Evolutionary conservation across 2,888 invertebrate genomes (phyloP).

Genomic region (Gymnosoma rotundatum): DNA sequence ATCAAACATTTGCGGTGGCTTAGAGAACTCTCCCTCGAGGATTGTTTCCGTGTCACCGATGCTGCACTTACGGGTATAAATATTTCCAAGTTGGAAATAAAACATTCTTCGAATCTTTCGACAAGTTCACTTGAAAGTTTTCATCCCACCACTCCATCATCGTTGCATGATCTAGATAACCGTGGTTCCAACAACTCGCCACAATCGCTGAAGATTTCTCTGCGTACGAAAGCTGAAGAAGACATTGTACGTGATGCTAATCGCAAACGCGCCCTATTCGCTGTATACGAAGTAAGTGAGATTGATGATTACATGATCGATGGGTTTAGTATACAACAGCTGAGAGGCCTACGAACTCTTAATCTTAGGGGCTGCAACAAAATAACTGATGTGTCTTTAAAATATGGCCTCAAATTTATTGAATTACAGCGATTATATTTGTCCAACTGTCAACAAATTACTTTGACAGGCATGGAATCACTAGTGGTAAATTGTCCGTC

Average conservation of each 20-base stretch:
- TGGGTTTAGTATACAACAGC: slow-evolving; percentile 83
- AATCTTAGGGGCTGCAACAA: slow-evolving; percentile 87
- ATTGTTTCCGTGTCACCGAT: slow-evolving; percentile 85
- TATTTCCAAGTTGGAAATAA: slow-evolving; percentile 73
- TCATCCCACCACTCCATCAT: slow-evolving; percentile 70
- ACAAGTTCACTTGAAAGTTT: slow-evolving; percentile 74
- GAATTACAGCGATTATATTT: slow-evolving; percentile 86
- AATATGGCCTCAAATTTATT: slow-evolving; percentile 86
- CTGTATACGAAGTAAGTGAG: slow-evolving; percentile 84
- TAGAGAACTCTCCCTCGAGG: slow-evolving; percentile 85
- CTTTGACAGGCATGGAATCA: slow-evolving; percentile 85
- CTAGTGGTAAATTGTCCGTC: slow-evolving; percentile 87
- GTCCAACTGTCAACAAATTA: slow-evolving; percentile 88
- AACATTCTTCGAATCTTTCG: slow-evolving; percentile 67
- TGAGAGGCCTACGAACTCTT: slow-evolving; percentile 84
- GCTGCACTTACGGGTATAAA: slow-evolving; percentile 87
- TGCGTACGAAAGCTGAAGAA: slow-evolving; percentile 87
- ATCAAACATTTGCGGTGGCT: slow-evolving; percentile 85
- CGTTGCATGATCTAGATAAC: slow-evolving; percentile 67
- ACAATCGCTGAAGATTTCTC: slow-evolving; percentile 83
- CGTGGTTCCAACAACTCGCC: slow-evolving; percentile 70
- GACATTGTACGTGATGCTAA: slow-evolving; percentile 87
- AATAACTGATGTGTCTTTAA: slow-evolving; percentile 88
- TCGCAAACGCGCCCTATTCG: slow-evolving; percentile 85
- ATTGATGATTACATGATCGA: slow-evolving; percentile 75